Conservation (phyloP, 2,113 vertebrate species). For the Nanger granti region DNA sequence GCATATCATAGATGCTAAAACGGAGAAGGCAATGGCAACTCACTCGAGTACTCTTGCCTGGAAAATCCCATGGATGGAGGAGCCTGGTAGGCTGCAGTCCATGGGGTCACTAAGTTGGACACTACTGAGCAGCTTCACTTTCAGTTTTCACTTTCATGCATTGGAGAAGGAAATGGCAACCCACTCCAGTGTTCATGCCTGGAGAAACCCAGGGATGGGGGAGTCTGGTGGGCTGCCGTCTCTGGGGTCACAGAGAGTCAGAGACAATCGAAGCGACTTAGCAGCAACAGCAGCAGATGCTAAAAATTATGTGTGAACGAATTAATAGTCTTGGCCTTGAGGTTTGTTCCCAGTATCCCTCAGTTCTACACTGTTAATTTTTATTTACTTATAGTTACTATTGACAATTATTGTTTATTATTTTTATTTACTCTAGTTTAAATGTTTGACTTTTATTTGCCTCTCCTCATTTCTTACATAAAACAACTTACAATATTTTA, state of each 20-base stretch:
- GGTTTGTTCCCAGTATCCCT: not conserved
- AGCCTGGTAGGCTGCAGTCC: not conserved
- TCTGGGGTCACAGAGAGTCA: not conserved
- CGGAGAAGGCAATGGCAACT: not conserved
- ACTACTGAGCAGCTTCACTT: not conserved
- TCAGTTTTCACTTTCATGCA: not conserved
- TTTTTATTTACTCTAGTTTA: not conserved
- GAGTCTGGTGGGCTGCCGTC: not conserved
- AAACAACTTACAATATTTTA: not conserved
- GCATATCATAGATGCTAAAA: not conserved
- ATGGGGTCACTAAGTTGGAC: accelerated
- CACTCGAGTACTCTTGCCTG: accelerated
- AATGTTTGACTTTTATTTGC: not conserved
- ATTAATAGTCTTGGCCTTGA: not conserved
- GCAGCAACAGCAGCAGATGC: not conserved
- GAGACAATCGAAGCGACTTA: not conserved
- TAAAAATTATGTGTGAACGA: not conserved
- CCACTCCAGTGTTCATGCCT: not conserved
- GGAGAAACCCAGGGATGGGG: not conserved
- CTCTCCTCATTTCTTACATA: not conserved
- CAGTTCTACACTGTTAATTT: not conserved
- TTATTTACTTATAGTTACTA: not conserved
- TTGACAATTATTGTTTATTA: not conserved
- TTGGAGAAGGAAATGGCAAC: not conserved
- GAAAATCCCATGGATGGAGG: not conserved